Conservation (phyloP, 2,113 vertebrate species). For the Speoplatyrhinus poulsoni region DNA sequence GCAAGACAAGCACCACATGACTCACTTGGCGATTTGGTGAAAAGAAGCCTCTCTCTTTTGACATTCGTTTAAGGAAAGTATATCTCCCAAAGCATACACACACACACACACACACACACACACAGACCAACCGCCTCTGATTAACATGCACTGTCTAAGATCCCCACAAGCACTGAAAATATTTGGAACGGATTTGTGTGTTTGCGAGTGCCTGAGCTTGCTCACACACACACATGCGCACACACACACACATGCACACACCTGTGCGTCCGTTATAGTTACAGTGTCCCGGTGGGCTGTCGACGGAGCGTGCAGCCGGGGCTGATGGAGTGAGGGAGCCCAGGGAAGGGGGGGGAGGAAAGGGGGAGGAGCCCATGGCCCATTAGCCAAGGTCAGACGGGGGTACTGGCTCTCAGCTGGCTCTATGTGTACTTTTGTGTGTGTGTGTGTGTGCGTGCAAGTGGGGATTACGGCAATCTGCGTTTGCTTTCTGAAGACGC, state of each 20-base stretch:
- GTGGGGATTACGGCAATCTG: slow-evolving; percentile 14
- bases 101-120: neutral
- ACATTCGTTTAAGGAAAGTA: slow-evolving; percentile 19
- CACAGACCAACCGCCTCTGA: neutral
- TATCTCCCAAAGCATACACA: neutral
- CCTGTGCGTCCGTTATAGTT: neutral
- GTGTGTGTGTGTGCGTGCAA: slow-evolving; percentile 9
- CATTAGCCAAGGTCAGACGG: slow-evolving; percentile 68
- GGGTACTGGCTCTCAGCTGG: slow-evolving; percentile 51
- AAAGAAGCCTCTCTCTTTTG: slow-evolving; percentile 19
- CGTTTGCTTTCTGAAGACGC: neutral
- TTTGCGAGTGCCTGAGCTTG: no score
- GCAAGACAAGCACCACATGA: slow-evolving; percentile 34
- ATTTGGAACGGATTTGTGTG: neutral
- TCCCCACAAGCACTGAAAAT: neutral
- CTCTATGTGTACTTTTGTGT: slow-evolving; percentile 40
- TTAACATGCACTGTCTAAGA: slow-evolving; percentile 16
- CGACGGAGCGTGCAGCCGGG: no score
- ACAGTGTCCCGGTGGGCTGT: no score
- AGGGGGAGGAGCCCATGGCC: slow-evolving; percentile 52
- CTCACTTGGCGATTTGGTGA: slow-evolving; percentile 31
- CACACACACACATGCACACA: neutral
- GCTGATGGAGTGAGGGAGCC: no score
- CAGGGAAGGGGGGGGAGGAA: no score
- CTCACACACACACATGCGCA: neutral